A percentile compares a stretch with the other conserved stretches of the same genome.
phyloP scores from a whole-genome alignment of 2,113 vertebrate genomes.

The Corythoichthys haematopterus region DNA sequence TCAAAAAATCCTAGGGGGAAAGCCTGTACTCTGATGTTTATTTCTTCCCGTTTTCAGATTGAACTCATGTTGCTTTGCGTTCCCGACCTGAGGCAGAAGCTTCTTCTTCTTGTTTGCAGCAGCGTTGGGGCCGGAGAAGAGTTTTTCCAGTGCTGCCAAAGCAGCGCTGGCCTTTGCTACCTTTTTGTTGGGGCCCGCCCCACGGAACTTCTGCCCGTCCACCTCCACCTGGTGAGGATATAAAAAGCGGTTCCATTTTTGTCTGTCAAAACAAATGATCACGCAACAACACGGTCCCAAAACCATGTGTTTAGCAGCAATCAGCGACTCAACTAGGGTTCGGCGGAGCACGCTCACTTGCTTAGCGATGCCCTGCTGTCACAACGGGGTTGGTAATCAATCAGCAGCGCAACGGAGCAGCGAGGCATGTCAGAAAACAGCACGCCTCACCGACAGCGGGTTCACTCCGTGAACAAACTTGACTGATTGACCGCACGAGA shows the following conservation, averaged over 20 bases:
- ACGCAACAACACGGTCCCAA: background rate
- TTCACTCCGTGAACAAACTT: conserved; percentile 23
- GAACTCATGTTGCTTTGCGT: background rate
- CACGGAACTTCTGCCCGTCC: conserved; percentile 97
- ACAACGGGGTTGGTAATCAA: conserved; percentile 55
- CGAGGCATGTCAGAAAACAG: conserved; percentile 56
- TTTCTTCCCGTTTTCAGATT: background rate
- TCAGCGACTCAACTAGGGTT: conserved; percentile 32
- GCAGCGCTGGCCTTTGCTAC: conserved; percentile 99
- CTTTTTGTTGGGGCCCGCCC: conserved; percentile 98
- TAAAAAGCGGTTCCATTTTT: background rate
- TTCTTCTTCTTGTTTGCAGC: conserved; percentile 97
- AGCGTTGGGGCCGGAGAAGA: conserved; percentile 97
- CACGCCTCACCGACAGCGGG: conserved; percentile 42
- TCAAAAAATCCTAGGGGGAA: too few species aligned
- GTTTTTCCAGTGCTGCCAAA: conserved; percentile 90
- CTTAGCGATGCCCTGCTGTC: conserved; percentile 57
- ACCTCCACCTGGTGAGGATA: conserved; percentile 84
- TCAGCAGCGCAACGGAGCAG: conserved; percentile 62
- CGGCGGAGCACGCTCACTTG: conserved; percentile 45
- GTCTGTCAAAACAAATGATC: conserved; percentile 11
- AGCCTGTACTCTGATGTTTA: too few species aligned
- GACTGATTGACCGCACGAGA: conserved; percentile 48
- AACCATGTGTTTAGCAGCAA: conserved; percentile 18
- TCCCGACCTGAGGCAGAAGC: conserved; percentile 86